phyloP scores from a whole-genome alignment of 1,140 invertebrate species.

The Drosophila sp. region DNA sequence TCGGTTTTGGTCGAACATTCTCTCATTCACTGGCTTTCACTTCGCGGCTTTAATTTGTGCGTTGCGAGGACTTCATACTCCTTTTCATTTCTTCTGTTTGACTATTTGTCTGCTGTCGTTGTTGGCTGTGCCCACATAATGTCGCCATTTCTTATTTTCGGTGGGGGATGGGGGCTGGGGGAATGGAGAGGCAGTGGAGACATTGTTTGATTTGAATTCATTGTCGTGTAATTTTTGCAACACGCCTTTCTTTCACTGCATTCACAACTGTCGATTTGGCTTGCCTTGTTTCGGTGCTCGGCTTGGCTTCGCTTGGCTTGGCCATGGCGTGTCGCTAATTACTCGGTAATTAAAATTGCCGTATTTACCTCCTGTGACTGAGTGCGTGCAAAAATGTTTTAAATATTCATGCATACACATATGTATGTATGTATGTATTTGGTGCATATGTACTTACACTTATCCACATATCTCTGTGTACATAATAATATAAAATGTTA shows the following conservation, averaged over 20 bases:
- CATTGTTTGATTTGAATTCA: conserved; percentile 79
- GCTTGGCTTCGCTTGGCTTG: not conserved
- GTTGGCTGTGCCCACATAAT: conserved; percentile 72
- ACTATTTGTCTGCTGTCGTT: conserved; percentile 19
- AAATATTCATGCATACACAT: conserved; percentile 35
- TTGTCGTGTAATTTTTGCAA: conserved; percentile 68
- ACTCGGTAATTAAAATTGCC: conserved; percentile 78
- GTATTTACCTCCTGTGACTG: conserved; percentile 50
- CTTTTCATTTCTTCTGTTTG: conserved; percentile 27
- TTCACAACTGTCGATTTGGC: not conserved
- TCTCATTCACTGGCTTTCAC: conserved; percentile 14
- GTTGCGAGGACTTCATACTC: not conserved
- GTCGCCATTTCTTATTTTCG: conserved; percentile 47
- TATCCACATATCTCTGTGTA: conserved; percentile 18
- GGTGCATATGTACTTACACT: conserved; percentile 30
- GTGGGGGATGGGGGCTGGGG: no score
- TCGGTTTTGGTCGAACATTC: not conserved
- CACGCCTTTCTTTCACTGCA: conserved; percentile 33
- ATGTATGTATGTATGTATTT: not conserved
- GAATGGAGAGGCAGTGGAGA: conserved; percentile 33
- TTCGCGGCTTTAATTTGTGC: conserved; percentile 11
- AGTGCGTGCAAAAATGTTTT: conserved; percentile 76
- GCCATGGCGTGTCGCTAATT: conserved; percentile 73
- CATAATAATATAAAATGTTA: not conserved
- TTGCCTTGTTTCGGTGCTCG: conserved; percentile 33